Percentiles rank a stretch among this genome's conserved stretches.
Evolutionary conservation across 2,113 vertebrate species (phyloP).

Genomic region (Cheirogaleus medius): DNA sequence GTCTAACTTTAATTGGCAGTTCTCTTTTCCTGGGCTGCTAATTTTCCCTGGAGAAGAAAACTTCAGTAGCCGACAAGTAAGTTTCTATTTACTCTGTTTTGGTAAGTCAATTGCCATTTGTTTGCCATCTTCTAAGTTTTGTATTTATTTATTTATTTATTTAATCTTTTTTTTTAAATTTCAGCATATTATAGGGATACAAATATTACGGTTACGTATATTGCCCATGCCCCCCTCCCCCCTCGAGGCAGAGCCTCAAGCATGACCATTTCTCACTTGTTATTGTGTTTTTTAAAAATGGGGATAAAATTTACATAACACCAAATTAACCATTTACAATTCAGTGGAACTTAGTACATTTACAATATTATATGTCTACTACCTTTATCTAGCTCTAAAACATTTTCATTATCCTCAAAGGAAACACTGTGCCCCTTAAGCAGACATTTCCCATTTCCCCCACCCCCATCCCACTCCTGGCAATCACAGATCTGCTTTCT

Average conservation of each 20-base stretch:
- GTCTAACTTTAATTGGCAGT: background rate
- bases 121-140: background rate
- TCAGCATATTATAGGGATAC: too few species aligned
- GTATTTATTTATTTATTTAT: too few species aligned
- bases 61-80: background rate
- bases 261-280: background rate
- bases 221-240: too few species aligned
- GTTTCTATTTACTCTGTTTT: background rate
- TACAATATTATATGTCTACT: background rate
- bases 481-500: background rate
- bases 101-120: background rate
- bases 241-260: too few species aligned
- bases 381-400: background rate
- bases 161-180: too few species aligned
- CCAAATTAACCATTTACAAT: background rate
- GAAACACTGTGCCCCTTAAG: background rate
- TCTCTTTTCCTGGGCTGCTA: background rate
- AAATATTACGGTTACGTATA: too few species aligned
- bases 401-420: background rate
- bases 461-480: too few species aligned
- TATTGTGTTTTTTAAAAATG: background rate
- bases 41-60: background rate
- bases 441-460: background rate
- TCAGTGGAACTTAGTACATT: background rate
- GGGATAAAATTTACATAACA: background rate